Evolutionary conservation across 2,888 invertebrate genomes (phyloP).

Genomic region (Drosophila algonquin): DNA sequence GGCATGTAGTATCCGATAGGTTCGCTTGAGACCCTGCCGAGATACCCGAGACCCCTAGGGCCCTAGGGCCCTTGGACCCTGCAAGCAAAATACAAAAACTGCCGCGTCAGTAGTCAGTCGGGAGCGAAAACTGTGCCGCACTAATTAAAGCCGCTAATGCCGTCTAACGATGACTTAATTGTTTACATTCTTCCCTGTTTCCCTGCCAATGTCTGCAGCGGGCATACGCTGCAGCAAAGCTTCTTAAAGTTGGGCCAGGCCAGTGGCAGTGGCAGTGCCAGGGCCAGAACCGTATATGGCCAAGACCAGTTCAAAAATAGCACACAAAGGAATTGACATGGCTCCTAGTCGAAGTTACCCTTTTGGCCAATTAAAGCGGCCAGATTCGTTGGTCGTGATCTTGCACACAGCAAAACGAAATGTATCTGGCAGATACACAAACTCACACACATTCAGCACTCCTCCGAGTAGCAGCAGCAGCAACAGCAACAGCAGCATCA

Average conservation of each 20-base stretch:
- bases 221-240: slow-evolving; percentile 36
- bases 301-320: slow-evolving; percentile 48
- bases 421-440: slow-evolving; percentile 54
- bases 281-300: slow-evolving; percentile 46
- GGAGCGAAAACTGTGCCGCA: slow-evolving; percentile 19
- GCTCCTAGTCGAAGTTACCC: slow-evolving; percentile 32
- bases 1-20: slow-evolving; percentile 12
- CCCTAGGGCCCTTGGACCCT: not conserved
- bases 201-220: slow-evolving; percentile 6
- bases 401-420: slow-evolving; percentile 12
- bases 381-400: slow-evolving; percentile 56
- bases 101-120: slow-evolving; percentile 55
- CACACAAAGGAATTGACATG: slow-evolving; percentile 50
- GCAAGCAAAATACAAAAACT: slow-evolving; percentile 18
- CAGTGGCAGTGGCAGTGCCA: not conserved
- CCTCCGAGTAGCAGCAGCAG: slow-evolving; percentile 57
- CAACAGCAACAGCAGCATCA: slow-evolving; percentile 61
- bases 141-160: slow-evolving; percentile 66
- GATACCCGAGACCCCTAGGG: not conserved
- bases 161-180: slow-evolving; percentile 74
- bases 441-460: not conserved
- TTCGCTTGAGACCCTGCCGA: not conserved
- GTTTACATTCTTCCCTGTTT: slow-evolving; percentile 24
- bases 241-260: slow-evolving; percentile 11
- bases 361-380: slow-evolving; percentile 64